Evolutionary conservation across 2,888 invertebrate genomes (phyloP), one percentile per base, ranked within the genome.

Genomic region (Leptinotarsa haldemani): DNA sequence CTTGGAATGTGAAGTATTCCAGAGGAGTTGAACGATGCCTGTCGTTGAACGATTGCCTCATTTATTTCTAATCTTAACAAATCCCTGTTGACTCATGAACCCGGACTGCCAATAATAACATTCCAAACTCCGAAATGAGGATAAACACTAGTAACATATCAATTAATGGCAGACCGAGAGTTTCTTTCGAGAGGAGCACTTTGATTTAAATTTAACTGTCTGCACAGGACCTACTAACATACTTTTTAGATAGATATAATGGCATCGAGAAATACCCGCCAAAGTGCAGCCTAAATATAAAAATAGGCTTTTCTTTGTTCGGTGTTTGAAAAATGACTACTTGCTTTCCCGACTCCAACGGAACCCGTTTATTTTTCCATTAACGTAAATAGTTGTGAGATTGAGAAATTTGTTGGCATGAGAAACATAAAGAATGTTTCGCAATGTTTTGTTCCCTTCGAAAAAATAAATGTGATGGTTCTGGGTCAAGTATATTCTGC

Each of bases 171-270:
- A 61, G 40, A 61, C 61, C 30, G 40, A 61, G 18, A 61, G 61
- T 30, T 30, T 61, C 61, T 67, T 30, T 58, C 40, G 22, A 56
- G 47, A 68, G 56, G 46, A 15, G 12, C 47, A 63, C 25, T 63
- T 63, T 30, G 18, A 69, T 65, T 65, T 61, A 61, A 61, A 30
- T 61, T 61, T 61, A 61, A 61, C 61, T 61, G 61, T 56, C 64
- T 73, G 71, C 73, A 74, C 77, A 71, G 76, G 76, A 78, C 76
- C 79, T 74, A 79, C 76, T 79, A 76, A 79, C 79, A 79, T 73
- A 77, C 71, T 76, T 79, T 77, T 73, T 75, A 58, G 40, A 30
- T 52, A 70, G 65, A 68, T 63, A 68, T 69, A 71, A 56, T 61
- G 50, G 69, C 65, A 63, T 50, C 61, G 64, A 40, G 40, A 65